Evolutionary conservation across 1,140 invertebrate genomes (phyloP).

Genomic region (Pseudobourletiella spinata): DNA sequence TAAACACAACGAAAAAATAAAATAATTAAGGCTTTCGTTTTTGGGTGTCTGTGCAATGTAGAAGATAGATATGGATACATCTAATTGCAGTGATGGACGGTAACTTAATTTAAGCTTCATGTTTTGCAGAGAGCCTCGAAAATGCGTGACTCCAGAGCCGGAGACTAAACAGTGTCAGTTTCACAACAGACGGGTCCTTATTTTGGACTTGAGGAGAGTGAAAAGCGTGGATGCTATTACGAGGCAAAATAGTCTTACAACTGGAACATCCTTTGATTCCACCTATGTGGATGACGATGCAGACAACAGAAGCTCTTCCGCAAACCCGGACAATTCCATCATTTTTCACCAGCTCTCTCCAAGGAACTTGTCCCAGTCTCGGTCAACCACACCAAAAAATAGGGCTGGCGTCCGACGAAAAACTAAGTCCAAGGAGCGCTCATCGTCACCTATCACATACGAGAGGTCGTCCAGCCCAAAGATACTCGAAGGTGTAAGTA

Average conservation of each 20-base stretch:
- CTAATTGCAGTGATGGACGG: too few relatives aligned
- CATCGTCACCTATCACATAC: constrained; percentile 24
- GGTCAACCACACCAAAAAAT: constrained; percentile 27
- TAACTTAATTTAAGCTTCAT: too few relatives aligned
- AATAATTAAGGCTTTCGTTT: too few relatives aligned
- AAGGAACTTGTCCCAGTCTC: constrained; percentile 25
- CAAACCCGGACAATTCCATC: constrained; percentile 13
- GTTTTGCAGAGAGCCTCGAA: constrained; percentile 13
- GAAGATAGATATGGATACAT: too few relatives aligned
- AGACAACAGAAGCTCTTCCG: constrained; percentile 22
- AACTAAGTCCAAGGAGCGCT: constrained; percentile 23
- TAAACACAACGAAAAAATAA: too few relatives aligned
- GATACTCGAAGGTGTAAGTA: constrained; percentile 31
- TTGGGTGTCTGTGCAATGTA: too few relatives aligned
- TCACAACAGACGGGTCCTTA: constrained; percentile 26
- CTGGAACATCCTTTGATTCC: constrained; percentile 25
- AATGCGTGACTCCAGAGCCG: constrained; percentile 32
- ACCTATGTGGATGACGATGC: constrained; percentile 28
- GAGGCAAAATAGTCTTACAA: constrained; percentile 21
- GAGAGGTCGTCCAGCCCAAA: constrained; percentile 30
- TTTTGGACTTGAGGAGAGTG: constrained; percentile 31
- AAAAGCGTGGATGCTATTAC: constrained; percentile 33
- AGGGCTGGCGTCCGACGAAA: background rate
- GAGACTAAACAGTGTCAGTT: constrained; percentile 29
- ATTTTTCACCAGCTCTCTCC: constrained; percentile 25